Conservation (phyloP, 64 coral and sea anemone genomes). For the Platygyra sinensis region DNA sequence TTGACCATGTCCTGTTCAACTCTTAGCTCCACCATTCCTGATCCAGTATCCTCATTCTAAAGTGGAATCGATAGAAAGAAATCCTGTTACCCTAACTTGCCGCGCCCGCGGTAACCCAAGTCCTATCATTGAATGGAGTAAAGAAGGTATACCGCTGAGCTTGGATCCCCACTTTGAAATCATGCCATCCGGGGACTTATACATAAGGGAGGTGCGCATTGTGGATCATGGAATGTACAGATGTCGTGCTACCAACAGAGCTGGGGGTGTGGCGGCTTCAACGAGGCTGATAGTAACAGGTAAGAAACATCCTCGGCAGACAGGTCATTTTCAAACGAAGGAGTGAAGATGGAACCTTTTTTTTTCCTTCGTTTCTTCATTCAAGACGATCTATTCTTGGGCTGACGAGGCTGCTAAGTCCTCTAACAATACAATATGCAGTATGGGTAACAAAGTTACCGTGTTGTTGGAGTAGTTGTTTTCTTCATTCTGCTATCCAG, state of each 20-base stretch:
- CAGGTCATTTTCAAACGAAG: not conserved
- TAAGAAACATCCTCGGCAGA: not conserved
- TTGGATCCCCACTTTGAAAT: constrained; percentile 50
- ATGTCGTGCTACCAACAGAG: constrained; percentile 77
- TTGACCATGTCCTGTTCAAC: not conserved
- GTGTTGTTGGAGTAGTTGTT: no score
- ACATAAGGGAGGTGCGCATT: constrained; percentile 48
- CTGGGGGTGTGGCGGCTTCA: constrained; percentile 61
- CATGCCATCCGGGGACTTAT: constrained; percentile 57
- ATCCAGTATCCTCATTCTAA: constrained; percentile 68
- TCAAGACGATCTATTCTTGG: no score
- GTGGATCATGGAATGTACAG: no score
- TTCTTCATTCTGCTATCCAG: no score
- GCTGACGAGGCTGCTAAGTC: no score
- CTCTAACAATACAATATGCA: no score
- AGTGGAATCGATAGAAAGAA: constrained; percentile 72
- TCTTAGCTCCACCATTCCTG: constrained; percentile 59
- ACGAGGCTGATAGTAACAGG: constrained; percentile 76
- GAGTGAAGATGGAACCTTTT: no score
- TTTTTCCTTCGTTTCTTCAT: no score
- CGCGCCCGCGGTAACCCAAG: constrained; percentile 70
- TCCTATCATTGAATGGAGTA: constrained; percentile 77
- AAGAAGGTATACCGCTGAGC: constrained; percentile 51
- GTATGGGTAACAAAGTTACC: no score
- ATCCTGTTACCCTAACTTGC: constrained; percentile 44